phyloP scores from a whole-genome alignment of 2,797 vertebrate genomes.

The Cyclopterus lumpus region DNA sequence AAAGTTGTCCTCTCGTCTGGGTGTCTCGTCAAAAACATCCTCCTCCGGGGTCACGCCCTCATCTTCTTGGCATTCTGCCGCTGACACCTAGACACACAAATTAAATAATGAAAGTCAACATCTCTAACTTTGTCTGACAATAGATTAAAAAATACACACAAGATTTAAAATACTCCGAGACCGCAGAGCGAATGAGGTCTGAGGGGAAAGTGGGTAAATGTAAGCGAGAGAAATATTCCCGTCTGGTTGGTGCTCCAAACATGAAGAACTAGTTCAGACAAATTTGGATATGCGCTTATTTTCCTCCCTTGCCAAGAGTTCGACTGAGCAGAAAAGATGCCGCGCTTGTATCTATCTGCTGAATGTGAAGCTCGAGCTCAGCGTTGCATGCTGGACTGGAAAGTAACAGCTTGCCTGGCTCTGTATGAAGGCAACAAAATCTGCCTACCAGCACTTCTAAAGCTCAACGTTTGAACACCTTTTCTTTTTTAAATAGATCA shows the following conservation, averaged over 20 bases:
- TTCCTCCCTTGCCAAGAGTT: background rate
- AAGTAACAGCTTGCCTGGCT: background rate
- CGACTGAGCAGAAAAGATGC: background rate
- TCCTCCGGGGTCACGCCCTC: background rate
- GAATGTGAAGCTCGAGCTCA: background rate
- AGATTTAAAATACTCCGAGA: background rate
- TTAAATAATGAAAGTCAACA: conserved; percentile 1
- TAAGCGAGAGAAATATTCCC: conserved; percentile 13
- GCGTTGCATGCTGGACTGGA: background rate
- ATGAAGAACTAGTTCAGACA: conserved; percentile 8
- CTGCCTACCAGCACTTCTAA: background rate
- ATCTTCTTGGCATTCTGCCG: conserved; percentile 20
- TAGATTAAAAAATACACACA: background rate
- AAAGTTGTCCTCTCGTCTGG: conserved; percentile 21
- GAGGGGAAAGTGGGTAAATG: background rate
- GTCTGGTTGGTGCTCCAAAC: conserved; percentile 11
- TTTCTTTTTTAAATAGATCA: background rate
- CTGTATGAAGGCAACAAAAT: background rate
- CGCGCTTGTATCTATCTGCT: background rate
- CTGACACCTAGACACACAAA: conserved; percentile 39
- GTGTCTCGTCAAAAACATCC: conserved; percentile 1
- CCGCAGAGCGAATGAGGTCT: conserved; percentile 7
- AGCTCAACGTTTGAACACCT: background rate
- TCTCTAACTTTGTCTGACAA: background rate
- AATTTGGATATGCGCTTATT: background rate